Evolutionary conservation across 2,888 invertebrate genomes (phyloP).

Genomic region (Abrostola tripartita): DNA sequence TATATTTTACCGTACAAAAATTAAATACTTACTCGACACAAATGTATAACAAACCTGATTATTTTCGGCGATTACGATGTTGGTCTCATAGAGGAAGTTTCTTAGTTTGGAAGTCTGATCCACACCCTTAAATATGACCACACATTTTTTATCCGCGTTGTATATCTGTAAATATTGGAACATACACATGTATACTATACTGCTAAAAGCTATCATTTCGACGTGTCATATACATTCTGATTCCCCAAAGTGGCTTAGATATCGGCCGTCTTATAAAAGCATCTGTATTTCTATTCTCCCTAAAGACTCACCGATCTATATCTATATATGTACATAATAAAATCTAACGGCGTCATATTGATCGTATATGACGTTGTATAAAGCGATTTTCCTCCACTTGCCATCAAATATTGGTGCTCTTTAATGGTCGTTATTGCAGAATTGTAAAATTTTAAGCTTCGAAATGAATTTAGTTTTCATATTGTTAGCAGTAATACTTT

Average conservation of each 20-base stretch:
- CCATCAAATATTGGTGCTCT: background rate
- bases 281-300: conserved; percentile 46
- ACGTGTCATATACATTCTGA: conserved; percentile 31
- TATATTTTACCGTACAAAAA: no score
- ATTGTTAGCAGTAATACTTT: no score
- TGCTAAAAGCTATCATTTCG: conserved; percentile 23
- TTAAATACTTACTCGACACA: no score
- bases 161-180: background rate
- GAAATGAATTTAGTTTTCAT: background rate
- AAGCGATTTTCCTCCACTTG: conserved; percentile 31
- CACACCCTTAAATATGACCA: no score
- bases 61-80: no score
- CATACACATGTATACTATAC: conserved; percentile 7
- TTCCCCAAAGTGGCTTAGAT: conserved; percentile 51
- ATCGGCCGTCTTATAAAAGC: conserved; percentile 47
- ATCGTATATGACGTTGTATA: conserved; percentile 30
- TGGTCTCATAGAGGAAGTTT: no score
- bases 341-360: conserved; percentile 41
- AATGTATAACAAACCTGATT: no score
- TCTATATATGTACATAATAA: conserved; percentile 42
- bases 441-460: background rate
- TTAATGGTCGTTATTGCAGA: conserved; percentile 19
- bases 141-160: no score
- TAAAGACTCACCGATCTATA: conserved; percentile 27
- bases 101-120: no score